Conservation (phyloP, 2,797 vertebrate species). For the Vespertilio murinus region DNA sequence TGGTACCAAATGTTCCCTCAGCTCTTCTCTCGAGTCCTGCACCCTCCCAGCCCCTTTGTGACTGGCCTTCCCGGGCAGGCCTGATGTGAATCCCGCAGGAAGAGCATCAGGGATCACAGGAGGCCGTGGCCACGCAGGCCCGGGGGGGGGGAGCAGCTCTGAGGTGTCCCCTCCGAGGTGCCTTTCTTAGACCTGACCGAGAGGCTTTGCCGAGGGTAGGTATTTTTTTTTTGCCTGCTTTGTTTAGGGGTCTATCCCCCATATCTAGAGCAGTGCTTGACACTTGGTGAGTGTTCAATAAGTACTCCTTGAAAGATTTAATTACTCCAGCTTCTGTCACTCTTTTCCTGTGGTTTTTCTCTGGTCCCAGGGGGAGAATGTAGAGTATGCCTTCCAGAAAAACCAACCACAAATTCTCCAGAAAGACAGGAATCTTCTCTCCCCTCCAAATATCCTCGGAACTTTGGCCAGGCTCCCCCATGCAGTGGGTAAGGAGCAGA, state of each 20-base stretch:
- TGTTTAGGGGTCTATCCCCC: not conserved
- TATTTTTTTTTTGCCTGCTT: not conserved
- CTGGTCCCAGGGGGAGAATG: constrained; percentile 12
- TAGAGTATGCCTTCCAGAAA: constrained; percentile 33
- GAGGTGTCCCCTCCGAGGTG: not conserved
- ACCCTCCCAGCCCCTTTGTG: not conserved
- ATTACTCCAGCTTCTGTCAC: constrained; percentile 40
- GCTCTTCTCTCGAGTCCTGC: not conserved
- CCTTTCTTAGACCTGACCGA: not conserved
- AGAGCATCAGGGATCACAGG: not conserved
- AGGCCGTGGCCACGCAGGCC: not conserved
- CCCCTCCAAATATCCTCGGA: not conserved
- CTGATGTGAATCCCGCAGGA: not conserved
- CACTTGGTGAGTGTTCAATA: not conserved
- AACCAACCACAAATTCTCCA: not conserved
- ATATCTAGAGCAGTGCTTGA: not conserved
- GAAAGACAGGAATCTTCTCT: constrained; percentile 17
- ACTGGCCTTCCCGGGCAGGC: not conserved
- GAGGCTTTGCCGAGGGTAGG: not conserved
- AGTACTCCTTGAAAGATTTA: constrained; percentile 33
- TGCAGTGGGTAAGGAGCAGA: not conserved
- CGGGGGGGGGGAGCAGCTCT: not conserved
- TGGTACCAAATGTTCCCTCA: not conserved
- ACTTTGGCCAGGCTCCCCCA: not conserved
- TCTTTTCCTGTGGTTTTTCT: constrained; percentile 41